phyloP scores from a whole-genome alignment of 1,140 invertebrate species.

The Papilio polyxenes region DNA sequence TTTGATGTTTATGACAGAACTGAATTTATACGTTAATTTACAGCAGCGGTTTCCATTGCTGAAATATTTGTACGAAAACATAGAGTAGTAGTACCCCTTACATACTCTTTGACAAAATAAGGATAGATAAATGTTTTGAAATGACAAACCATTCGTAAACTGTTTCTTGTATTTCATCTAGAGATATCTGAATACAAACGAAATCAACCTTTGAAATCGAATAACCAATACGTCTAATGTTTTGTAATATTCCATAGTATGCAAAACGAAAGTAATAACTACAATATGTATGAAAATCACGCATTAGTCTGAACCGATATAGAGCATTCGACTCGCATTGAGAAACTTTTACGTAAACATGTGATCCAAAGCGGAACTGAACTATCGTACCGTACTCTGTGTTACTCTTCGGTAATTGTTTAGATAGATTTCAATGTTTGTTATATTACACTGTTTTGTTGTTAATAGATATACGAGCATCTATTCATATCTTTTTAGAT shows the following conservation, averaged over 20 bases:
- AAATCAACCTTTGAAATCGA: no score
- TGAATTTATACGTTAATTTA: no score
- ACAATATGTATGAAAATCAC: neutral
- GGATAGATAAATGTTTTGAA: neutral
- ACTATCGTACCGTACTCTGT: neutral
- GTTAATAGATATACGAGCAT: conserved; percentile 1
- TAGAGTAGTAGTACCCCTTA: neutral
- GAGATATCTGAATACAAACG: neutral
- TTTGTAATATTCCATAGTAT: neutral
- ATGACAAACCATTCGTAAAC: no score
- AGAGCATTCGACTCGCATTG: conserved; percentile 20
- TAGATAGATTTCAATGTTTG: conserved; percentile 15
- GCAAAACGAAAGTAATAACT: neutral
- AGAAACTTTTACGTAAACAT: conserved; percentile 30
- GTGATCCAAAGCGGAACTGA: conserved; percentile 28
- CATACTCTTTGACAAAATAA: neutral
- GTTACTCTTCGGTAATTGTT: conserved; percentile 3
- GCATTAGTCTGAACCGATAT: conserved; percentile 22
- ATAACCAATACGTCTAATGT: neutral
- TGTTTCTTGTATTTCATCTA: no score
- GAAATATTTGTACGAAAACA: no score
- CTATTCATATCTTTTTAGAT: neutral
- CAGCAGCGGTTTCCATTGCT: neutral
- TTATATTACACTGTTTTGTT: conserved; percentile 1
- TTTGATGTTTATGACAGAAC: no score